These are phyloP conservation scores for Plectrocnemia conspersa DNA, from an alignment of 1,140 invertebrate species.

Conservation along the genomic window DNA sequence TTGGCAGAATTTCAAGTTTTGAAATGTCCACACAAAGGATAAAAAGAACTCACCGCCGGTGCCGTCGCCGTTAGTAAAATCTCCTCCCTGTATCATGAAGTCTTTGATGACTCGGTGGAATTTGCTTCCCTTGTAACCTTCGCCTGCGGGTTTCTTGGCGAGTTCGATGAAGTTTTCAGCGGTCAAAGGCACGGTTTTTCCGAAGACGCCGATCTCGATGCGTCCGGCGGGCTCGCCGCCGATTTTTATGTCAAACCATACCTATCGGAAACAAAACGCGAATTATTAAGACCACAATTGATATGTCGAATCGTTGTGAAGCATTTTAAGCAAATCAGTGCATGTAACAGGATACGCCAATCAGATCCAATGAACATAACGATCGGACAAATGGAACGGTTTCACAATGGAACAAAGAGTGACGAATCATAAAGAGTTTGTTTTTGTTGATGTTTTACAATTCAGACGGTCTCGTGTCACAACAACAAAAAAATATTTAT, in stretches of 20 bases:
- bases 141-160: slow-evolving; percentile 68
- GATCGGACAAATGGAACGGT: too few relatives aligned
- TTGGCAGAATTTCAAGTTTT: not conserved
- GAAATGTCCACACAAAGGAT: not conserved
- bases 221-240: slow-evolving; percentile 71
- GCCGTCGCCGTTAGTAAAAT: slow-evolving; percentile 89
- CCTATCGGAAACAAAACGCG: slow-evolving; percentile 56
- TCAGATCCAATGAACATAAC: too few relatives aligned
- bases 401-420: too few relatives aligned
- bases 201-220: slow-evolving; percentile 90
- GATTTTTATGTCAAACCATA: slow-evolving; percentile 90
- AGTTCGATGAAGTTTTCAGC: slow-evolving; percentile 87
- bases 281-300: slow-evolving; percentile 5
- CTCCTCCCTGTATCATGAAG: slow-evolving; percentile 95
- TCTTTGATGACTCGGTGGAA: slow-evolving; percentile 92
- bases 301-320: too few relatives aligned
- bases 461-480: too few relatives aligned
- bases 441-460: too few relatives aligned
- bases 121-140: slow-evolving; percentile 84
- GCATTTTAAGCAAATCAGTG: too few relatives aligned
- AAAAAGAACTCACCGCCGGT: slow-evolving; percentile 66
- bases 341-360: too few relatives aligned
- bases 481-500: too few relatives aligned
- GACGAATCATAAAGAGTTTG: too few relatives aligned
- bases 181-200: slow-evolving; percentile 95